phyloP scores from a whole-genome alignment of 2,113 vertebrate species.

The Suncus etruscus region DNA sequence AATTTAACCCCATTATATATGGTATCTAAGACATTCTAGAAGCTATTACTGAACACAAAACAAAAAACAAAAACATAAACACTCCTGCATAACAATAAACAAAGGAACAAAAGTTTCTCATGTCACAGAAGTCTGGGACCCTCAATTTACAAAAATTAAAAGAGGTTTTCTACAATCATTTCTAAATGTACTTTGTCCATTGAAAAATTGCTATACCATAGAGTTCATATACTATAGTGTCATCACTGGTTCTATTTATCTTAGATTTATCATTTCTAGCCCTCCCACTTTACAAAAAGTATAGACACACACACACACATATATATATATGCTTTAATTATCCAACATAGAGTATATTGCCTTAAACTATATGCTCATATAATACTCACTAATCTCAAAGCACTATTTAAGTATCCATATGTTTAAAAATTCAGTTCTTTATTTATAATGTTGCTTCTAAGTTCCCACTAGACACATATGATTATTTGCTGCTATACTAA shows the following conservation, averaged over 20 bases:
- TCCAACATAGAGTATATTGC: neutral
- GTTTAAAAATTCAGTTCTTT: neutral
- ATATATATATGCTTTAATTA: neutral
- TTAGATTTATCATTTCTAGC: neutral
- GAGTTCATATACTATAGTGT: neutral
- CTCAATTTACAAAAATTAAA: neutral
- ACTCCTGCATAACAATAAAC: too few species aligned
- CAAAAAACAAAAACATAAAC: too few species aligned
- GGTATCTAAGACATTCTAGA: too few species aligned
- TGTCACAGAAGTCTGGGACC: neutral
- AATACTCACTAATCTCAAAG: neutral
- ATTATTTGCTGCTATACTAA: neutral
- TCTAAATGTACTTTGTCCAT: neutral
- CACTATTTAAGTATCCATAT: constrained; percentile 7
- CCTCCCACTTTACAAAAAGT: neutral
- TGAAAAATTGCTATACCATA: neutral
- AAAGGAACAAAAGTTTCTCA: too few species aligned
- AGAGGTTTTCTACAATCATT: neutral
- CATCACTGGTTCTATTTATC: neutral
- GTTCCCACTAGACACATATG: neutral
- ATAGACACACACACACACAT: too few species aligned
- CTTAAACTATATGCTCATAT: neutral
- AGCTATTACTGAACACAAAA: too few species aligned
- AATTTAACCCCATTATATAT: too few species aligned
- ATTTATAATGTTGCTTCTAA: neutral